Evolutionary conservation across 2,113 vertebrate species (phyloP).

Genomic region (Mixornis gularis): DNA sequence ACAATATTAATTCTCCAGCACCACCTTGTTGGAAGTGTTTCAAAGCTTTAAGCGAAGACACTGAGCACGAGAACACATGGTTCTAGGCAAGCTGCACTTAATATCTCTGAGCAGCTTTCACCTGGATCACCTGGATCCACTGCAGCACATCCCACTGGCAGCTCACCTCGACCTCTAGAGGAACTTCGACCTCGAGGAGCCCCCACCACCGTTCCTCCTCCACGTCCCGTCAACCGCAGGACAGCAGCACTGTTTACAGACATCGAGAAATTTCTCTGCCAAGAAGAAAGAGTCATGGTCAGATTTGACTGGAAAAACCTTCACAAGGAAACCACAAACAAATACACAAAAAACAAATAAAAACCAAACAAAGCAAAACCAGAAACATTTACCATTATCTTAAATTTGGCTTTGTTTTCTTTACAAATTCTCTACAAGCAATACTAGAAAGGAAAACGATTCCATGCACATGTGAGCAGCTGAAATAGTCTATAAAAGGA

Average conservation of each 20-base stretch:
- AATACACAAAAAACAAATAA: neutral
- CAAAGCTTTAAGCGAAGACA: neutral
- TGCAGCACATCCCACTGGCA: neutral
- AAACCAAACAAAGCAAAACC: neutral
- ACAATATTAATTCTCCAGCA: neutral
- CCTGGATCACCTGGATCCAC: neutral
- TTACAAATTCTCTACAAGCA: neutral
- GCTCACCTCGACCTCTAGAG: slow-evolving; percentile 95
- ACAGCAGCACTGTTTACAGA: slow-evolving; percentile 98
- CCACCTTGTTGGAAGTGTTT: neutral
- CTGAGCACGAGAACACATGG: neutral
- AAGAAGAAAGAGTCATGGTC: neutral
- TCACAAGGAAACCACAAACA: neutral
- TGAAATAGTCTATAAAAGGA: neutral
- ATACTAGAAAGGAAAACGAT: neutral
- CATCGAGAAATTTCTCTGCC: slow-evolving; percentile 98
- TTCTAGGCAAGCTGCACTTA: neutral
- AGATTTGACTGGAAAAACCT: neutral
- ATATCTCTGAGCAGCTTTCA: neutral
- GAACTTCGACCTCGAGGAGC: slow-evolving; percentile 96
- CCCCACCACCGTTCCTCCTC: slow-evolving; percentile 88
- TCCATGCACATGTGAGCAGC: neutral
- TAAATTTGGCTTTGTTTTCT: neutral
- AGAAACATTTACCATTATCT: neutral
- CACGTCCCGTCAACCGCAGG: slow-evolving; percentile 86